Evolutionary conservation across 2,888 invertebrate genomes (phyloP).

Genomic region (Ormyrus nitidulus): DNA sequence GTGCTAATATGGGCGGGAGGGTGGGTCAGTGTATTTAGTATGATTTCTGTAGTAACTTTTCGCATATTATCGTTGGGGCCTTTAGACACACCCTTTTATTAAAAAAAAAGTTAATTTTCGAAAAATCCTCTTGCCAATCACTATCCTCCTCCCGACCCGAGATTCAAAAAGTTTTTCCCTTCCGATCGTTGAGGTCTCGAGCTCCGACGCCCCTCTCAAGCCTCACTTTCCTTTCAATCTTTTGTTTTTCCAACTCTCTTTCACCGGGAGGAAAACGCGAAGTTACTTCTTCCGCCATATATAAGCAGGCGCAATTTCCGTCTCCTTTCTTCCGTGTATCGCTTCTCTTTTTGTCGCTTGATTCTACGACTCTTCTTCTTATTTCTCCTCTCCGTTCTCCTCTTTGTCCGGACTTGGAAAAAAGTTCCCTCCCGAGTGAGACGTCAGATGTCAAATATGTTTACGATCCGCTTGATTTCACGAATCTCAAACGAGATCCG

Average conservation of each 20-base stretch:
- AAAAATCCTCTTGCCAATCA: no score
- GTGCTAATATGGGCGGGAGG: no score
- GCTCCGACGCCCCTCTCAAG: background rate
- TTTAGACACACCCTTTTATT: no score
- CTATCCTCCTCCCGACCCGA: background rate
- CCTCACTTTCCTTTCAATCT: conserved; percentile 5
- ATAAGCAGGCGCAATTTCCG: background rate
- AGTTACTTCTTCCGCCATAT: conserved; percentile 10
- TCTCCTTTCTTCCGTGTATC: background rate
- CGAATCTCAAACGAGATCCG: conserved; percentile 31
- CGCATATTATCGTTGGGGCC: no score
- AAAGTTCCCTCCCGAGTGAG: conserved; percentile 8
- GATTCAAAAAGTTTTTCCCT: conserved; percentile 31
- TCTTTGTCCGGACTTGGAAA: background rate
- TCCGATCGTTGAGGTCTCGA: background rate
- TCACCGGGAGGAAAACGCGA: background rate
- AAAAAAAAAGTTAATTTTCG: no score
- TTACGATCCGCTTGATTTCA: conserved; percentile 36
- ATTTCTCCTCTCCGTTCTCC: background rate
- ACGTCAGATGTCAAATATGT: conserved; percentile 37
- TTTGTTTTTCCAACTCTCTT: conserved; percentile 27
- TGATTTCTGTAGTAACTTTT: no score
- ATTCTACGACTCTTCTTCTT: background rate
- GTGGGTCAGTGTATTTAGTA: no score
- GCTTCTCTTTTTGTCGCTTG: background rate